Conservation (phyloP, 2,888 invertebrate genomes). For the Pandemis corylana region DNA sequence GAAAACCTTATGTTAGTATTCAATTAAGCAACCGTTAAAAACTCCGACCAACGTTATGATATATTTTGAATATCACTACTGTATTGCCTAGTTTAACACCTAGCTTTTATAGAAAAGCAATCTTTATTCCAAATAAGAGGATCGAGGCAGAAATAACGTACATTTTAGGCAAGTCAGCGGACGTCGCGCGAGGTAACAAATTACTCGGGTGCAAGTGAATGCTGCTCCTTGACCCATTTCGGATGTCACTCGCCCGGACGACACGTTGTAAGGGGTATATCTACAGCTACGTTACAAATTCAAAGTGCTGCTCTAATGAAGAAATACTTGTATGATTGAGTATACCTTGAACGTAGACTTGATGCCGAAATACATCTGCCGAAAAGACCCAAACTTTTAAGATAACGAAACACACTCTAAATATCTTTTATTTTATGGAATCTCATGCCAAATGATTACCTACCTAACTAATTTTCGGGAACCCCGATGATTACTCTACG, state of each 20-base stretch:
- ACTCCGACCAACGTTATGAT: too few relatives aligned
- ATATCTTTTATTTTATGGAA: too few relatives aligned
- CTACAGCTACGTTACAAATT: slow-evolving; percentile 4
- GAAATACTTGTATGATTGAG: neutral
- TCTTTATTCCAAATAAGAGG: neutral
- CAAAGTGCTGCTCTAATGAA: neutral
- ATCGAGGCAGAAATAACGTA: neutral
- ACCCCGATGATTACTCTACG: too few relatives aligned
- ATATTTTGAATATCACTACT: too few relatives aligned
- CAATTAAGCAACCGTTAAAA: too few relatives aligned
- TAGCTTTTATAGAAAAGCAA: neutral
- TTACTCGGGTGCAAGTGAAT: slow-evolving; percentile 62
- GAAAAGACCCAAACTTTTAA: too few relatives aligned
- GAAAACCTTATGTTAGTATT: too few relatives aligned
- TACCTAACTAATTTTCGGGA: too few relatives aligned
- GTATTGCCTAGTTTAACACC: too few relatives aligned
- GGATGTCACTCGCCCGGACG: slow-evolving; percentile 54
- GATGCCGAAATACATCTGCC: too few relatives aligned
- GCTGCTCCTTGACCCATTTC: slow-evolving; percentile 70
- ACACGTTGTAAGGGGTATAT: slow-evolving; percentile 32
- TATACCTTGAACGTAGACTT: neutral
- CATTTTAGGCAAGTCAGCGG: slow-evolving; percentile 47
- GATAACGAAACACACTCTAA: too few relatives aligned
- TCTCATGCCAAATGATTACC: too few relatives aligned
- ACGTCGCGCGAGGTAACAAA: slow-evolving; percentile 55